Evolutionary conservation across 37 sponge, comb jelly and placozoan species (phyloP), one percentile per base, ranked within the genome.

Genomic region (Axinella damicornis): DNA sequence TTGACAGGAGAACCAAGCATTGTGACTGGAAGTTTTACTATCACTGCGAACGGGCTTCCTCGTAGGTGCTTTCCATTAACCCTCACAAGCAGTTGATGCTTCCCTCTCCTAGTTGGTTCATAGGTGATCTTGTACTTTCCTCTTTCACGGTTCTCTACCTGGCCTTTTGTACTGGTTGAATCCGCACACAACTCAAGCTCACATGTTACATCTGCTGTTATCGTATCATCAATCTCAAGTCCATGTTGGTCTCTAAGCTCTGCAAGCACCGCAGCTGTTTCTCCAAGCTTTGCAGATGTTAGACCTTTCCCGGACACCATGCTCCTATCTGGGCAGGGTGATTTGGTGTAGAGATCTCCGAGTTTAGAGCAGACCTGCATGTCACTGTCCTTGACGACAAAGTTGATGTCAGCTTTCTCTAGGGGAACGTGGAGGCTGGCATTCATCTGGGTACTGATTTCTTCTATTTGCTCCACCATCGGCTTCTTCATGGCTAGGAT

Each of bases 401-500:
- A 77, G n/a, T 53, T 52, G 37, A 76, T 41, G 70, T 76, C 41
- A 39, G 77, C 77, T 59, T 27, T 13, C 35, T 64, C 46, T 11
- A 34, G 31, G 12, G 77, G 67, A 13, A 21, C 33, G 1, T 65
- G 28, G 11, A 13, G 28, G 53, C 68, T 57, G 56, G 60, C 67
- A 19, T 76, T 19, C 41, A 77, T 55, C 19, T 57, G 2, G 4
- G 37, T 27, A 21, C 59, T 66, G 70, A 85, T 32, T 37, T 85
- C 69, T 46, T 69, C 25, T 25, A 77, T 40, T n/a, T 57, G 66
- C 14, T 34, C 57, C 69, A 76, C 35, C 4, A 85, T n/a, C 0
- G 41, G 58, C 57, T 55, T 71, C n/a, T 28, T 71, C 79, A 79
- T 72, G 5, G n/a, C 31, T 62, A 86, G 35, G 24, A 86, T 75